Evolutionary conservation across 2,888 invertebrate genomes (phyloP).

Genomic region (Cheilosia impressa): DNA sequence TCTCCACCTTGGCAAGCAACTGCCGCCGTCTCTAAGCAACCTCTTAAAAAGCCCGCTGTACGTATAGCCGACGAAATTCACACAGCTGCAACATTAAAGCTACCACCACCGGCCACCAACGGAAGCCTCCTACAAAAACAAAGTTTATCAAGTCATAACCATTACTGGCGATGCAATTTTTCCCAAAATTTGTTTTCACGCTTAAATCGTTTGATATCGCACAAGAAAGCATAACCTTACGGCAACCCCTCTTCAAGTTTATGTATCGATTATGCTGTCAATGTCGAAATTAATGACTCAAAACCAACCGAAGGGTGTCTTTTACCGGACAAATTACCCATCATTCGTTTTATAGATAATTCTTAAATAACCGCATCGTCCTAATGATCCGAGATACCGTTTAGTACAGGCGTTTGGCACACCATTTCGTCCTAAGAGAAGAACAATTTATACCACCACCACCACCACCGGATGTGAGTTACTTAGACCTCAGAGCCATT

Average conservation of each 20-base stretch:
- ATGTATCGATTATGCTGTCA: conserved; percentile 5
- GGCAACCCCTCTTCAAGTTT: background rate
- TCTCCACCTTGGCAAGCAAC: too few relatives aligned
- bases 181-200: too few relatives aligned
- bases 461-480: background rate
- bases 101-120: too few relatives aligned
- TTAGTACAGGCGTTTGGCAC: background rate
- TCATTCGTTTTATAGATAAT: conserved; percentile 2
- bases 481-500: conserved; percentile 28
- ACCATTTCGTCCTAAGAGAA: background rate
- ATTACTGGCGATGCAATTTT: too few relatives aligned
- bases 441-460: conserved; percentile 2
- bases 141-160: too few relatives aligned
- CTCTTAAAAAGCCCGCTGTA: too few relatives aligned
- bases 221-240: background rate
- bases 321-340: conserved; percentile 7
- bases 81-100: too few relatives aligned
- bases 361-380: conserved; percentile 11
- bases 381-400: conserved; percentile 13
- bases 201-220: too few relatives aligned
- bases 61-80: too few relatives aligned
- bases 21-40: too few relatives aligned
- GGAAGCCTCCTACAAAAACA: too few relatives aligned
- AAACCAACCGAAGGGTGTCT: conserved; percentile 6
- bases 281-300: conserved; percentile 16